Conservation (phyloP, 2,113 vertebrate genomes). For the Elephantulus edwardii region DNA sequence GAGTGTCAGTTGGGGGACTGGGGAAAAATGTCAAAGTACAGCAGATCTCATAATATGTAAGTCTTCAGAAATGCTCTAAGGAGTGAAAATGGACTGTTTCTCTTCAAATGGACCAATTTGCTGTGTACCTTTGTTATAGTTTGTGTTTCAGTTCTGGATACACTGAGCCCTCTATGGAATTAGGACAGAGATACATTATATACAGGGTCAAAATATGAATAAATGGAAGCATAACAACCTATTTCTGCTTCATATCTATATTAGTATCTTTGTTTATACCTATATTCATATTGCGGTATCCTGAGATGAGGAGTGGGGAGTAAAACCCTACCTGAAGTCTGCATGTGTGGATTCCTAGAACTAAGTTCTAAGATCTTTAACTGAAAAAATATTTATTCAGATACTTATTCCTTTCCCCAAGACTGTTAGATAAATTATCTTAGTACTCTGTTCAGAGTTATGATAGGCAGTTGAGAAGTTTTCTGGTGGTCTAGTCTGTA, state of each 20-base stretch:
- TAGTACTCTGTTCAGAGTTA: conserved; percentile 27
- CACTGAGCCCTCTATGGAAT: background rate
- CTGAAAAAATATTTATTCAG: conserved; percentile 30
- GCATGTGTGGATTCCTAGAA: background rate
- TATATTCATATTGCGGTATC: background rate
- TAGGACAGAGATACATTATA: background rate
- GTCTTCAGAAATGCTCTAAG: conserved; percentile 48
- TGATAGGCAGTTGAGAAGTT: conserved; percentile 20
- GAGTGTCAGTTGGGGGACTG: conserved; percentile 48
- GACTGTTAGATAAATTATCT: background rate
- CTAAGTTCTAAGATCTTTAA: conserved; percentile 22
- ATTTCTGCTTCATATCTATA: conserved; percentile 26
- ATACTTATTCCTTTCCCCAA: conserved; percentile 3
- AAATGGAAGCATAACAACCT: background rate
- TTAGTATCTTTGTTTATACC: conserved; percentile 25
- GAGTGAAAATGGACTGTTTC: conserved; percentile 37
- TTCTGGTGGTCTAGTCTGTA: background rate
- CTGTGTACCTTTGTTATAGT: background rate
- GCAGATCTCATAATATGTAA: conserved; percentile 43
- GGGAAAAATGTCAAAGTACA: conserved; percentile 68
- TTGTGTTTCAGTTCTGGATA: conserved; percentile 31
- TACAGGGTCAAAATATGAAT: conserved; percentile 2
- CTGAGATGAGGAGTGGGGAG: background rate
- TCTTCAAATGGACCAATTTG: conserved; percentile 63
- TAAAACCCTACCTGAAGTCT: background rate